phyloP scores from a whole-genome alignment of 2,888 invertebrate species.

The Habroteleia sp. region DNA sequence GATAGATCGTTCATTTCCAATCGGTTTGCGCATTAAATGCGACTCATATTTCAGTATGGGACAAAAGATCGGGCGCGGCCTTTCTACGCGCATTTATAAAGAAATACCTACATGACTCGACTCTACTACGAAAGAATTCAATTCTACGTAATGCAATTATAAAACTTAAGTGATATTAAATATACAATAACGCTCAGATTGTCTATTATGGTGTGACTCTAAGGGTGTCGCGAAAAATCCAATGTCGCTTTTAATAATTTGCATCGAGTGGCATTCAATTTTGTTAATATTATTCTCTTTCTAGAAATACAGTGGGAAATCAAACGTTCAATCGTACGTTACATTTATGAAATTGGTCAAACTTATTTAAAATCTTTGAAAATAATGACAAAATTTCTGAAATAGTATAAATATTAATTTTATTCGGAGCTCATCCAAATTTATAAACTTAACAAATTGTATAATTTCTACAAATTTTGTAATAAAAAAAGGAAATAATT shows the following conservation, averaged over 20 bases:
- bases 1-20: constrained; percentile 64
- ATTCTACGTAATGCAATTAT: constrained; percentile 63
- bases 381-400: too few relatives aligned
- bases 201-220: constrained; percentile 25
- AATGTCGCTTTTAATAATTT: too few relatives aligned
- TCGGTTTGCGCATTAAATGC: constrained; percentile 60
- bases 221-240: constrained; percentile 13
- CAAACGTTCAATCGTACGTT: too few relatives aligned
- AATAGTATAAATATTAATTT: too few relatives aligned
- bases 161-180: constrained; percentile 53
- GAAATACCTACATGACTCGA: constrained; percentile 63
- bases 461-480: too few relatives aligned
- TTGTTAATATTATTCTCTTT: too few relatives aligned
- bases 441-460: too few relatives aligned
- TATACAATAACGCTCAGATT: constrained; percentile 32
- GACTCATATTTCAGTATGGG: constrained; percentile 65
- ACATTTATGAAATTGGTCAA: too few relatives aligned
- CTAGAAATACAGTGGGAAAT: too few relatives aligned
- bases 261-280: background rate
- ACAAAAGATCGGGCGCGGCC: constrained; percentile 68
- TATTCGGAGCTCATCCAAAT: too few relatives aligned
- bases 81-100: constrained; percentile 54
- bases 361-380: too few relatives aligned
- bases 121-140: constrained; percentile 57
- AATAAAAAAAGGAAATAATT: too few relatives aligned